Conservation (phyloP, 53 echinoderm and acorn worm genomes). For the Astropecten irregularis region DNA sequence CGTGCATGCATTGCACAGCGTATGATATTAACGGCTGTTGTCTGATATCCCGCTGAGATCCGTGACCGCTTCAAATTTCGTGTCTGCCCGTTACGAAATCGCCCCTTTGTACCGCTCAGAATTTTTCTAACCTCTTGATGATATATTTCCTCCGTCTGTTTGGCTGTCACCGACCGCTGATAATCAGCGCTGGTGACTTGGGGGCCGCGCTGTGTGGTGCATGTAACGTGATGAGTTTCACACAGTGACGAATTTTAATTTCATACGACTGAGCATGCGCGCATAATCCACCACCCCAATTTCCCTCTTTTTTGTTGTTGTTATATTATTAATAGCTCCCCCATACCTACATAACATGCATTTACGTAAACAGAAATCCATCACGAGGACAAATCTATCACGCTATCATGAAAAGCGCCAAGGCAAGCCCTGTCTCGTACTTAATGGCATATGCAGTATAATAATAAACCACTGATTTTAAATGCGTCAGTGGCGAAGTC, state of each 20-base stretch:
- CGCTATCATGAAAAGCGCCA: no score
- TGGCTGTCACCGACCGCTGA: constrained; percentile 50
- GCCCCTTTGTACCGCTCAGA: constrained; percentile 62
- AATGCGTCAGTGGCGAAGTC: constrained; percentile 25
- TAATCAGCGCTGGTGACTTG: constrained; percentile 48
- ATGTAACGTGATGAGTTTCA: no score
- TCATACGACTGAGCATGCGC: no score
- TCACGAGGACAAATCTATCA: no score
- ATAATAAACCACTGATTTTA: constrained; percentile 48
- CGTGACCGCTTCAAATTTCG: constrained; percentile 54
- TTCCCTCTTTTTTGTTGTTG: no score
- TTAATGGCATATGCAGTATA: constrained; percentile 30
- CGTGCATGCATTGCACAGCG: background rate
- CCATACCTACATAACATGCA: no score
- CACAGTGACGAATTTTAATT: no score
- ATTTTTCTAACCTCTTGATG: constrained; percentile 59
- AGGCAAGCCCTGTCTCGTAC: no score
- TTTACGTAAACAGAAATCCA: no score
- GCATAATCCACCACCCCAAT: no score
- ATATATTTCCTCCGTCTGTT: constrained; percentile 60
- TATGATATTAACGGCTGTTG: constrained; percentile 44
- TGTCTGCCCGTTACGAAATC: constrained; percentile 57
- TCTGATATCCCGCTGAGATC: constrained; percentile 53
- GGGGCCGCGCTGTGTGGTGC: background rate
- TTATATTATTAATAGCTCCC: no score